Evolutionary conservation across 2,113 vertebrate species (phyloP), one percentile per base, ranked within the genome.

Genomic region (Hyaena hyaena): DNA sequence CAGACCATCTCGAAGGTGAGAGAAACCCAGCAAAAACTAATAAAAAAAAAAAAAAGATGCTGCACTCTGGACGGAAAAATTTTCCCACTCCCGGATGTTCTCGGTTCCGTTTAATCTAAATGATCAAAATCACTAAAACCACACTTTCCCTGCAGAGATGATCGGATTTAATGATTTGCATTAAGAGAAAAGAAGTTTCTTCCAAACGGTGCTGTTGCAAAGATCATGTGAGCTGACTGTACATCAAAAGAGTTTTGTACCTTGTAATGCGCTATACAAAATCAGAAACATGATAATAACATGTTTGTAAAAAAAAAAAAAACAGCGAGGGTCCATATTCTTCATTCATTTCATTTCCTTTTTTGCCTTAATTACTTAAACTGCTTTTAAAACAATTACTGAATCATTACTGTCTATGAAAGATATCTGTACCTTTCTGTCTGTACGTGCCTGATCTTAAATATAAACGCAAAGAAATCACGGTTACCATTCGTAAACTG

Each of bases 361-460:
- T 43, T 43, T 91, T 28, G 17, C 28, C 73, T 9, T 79, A 58
- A 95, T 66, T 74, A 53, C n/a, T 16, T 50, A 74, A 91, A 88
- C 80, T 61, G 55, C 74, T 94, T 88, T 97, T 93, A 93, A 97
- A 96, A 91, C 50, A 65, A 79, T 92, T 89, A 86, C 73, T 73
- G 92, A 76, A 43, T 19, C 74, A 73, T 96, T 93, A 76, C 71
- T 55, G 39, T 82, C 90, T 96, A 88, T 50, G 53, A 80, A 96
- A 91, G 91, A 63, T 14, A 43, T 86, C 35, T 11, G 7, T 31
- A 10, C 45, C 21, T 35, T 95, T 66, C 69, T 24, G 33, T 66
- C 69, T 7, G 12, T 55, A 23, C 15, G 28, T 48, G 10, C 11
- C 33, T 39, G 19, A 23, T n/a, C 48, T 66, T 35, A 31, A 6